phyloP scores from a whole-genome alignment of 30 jellyfish, hydroid and myxozoan species.

The Morbakka virulenta region DNA sequence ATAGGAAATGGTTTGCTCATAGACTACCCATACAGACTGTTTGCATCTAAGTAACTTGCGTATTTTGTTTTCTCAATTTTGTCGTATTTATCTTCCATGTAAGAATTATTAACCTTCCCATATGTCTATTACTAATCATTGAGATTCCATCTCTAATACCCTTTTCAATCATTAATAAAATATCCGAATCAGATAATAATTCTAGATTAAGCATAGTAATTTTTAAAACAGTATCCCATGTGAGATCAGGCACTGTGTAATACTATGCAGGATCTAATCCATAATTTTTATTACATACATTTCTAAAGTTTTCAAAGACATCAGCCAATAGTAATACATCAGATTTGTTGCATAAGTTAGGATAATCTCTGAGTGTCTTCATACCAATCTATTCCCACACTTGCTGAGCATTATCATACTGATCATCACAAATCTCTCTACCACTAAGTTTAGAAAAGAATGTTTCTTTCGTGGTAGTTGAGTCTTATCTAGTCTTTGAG shows the following conservation, averaged over 20 bases:
- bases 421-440: not conserved
- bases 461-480: slow-evolving; percentile 25
- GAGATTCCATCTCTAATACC: slow-evolving; percentile 53
- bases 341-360: slow-evolving; percentile 1
- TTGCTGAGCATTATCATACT: too few relatives aligned
- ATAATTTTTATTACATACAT: too few relatives aligned
- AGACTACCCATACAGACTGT: too few relatives aligned
- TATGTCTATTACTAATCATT: not conserved
- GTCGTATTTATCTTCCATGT: not conserved
- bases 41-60: too few relatives aligned
- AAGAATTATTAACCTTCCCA: slow-evolving; percentile 7
- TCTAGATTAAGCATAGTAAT: too few relatives aligned
- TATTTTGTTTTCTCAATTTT: not conserved
- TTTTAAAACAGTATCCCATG: too few relatives aligned
- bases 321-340: too few relatives aligned
- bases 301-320: too few relatives aligned
- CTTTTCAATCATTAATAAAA: slow-evolving; percentile 7
- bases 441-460: slow-evolving; percentile 2
- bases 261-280: too few relatives aligned
- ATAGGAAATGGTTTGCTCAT: too few relatives aligned
- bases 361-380: slow-evolving; percentile 14
- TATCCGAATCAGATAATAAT: slow-evolving; percentile 23
- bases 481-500: slow-evolving; percentile 26
- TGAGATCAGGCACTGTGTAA: slow-evolving; percentile 49
- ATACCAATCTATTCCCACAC: not conserved